A percentile compares a stretch with the other conserved stretches of the same genome.
phyloP scores from a whole-genome alignment of 2,888 invertebrate species.

The Hylaea fasciaria region DNA sequence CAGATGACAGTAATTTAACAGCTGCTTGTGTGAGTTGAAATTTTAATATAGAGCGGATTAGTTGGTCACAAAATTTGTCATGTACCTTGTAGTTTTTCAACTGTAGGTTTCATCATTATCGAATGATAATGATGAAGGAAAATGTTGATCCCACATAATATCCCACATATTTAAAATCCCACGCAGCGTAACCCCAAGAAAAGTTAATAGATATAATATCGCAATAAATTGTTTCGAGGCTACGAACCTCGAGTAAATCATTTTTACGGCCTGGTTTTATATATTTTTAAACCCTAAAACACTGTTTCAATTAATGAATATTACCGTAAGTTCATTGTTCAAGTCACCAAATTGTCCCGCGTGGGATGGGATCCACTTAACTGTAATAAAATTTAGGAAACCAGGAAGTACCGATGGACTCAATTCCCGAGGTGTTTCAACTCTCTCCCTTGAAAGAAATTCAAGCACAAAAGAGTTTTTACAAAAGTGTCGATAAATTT shows the following conservation, averaged over 20 bases:
- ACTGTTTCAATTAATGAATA: slow-evolving; percentile 21
- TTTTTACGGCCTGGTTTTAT: slow-evolving; percentile 9
- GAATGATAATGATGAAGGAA: neutral
- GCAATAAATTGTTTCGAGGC: slow-evolving; percentile 1
- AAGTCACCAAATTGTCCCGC: slow-evolving; percentile 25
- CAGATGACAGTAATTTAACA: no score
- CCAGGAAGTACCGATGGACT: slow-evolving; percentile 15
- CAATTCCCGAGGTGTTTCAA: slow-evolving; percentile 22
- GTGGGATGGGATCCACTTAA: slow-evolving; percentile 20
- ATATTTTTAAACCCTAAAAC: slow-evolving; percentile 13
- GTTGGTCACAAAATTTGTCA: no score
- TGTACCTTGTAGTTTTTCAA: no score
- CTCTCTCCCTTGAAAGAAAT: slow-evolving; percentile 2
- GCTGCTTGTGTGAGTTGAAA: no score
- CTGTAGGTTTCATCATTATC: no score
- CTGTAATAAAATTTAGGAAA: slow-evolving; percentile 22
- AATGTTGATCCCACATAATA: no score
- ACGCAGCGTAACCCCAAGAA: neutral
- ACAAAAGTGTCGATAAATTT: neutral
- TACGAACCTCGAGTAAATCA: slow-evolving; percentile 3
- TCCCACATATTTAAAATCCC: neutral
- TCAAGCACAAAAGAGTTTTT: slow-evolving; percentile 3
- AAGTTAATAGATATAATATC: neutral
- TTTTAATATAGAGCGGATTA: no score
- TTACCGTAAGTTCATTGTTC: slow-evolving; percentile 26